A percentile compares a stretch with the other conserved stretches of the same genome.
Conservation (phyloP, 2,797 vertebrate genomes). For the Columba guinea region DNA sequence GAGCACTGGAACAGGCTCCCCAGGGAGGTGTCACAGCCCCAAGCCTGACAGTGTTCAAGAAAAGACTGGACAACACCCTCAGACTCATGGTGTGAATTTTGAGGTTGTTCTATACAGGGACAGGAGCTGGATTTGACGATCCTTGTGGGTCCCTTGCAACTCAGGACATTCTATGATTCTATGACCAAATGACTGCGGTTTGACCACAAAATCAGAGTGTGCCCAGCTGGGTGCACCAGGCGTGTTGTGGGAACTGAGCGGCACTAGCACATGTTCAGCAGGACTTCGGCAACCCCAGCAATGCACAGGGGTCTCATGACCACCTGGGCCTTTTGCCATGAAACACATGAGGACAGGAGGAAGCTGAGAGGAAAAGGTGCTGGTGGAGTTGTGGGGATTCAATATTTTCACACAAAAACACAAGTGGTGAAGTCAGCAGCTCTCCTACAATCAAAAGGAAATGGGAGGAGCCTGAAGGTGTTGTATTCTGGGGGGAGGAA, state of each 20-base stretch:
- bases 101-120: too few relatives aligned
- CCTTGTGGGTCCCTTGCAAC: too few relatives aligned
- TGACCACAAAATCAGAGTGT: neutral
- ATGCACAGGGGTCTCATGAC: too few relatives aligned
- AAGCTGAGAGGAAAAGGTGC: neutral
- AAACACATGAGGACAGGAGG: neutral
- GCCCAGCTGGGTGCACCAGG: neutral
- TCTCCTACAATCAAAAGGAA: neutral
- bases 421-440: neutral
- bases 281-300: accelerated
- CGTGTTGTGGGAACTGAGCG: accelerated
- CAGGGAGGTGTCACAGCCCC: too few relatives aligned
- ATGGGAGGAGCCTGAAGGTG: neutral
- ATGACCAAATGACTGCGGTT: neutral
- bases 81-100: too few relatives aligned
- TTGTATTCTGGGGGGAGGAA: neutral
- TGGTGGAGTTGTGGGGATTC: neutral
- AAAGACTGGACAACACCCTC: too few relatives aligned
- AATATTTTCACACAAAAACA: neutral
- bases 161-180: too few relatives aligned
- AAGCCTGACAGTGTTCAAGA: too few relatives aligned
- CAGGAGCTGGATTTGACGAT: too few relatives aligned
- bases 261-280: neutral
- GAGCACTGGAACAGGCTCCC: too few relatives aligned
- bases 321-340: neutral